Evolutionary conservation across 2,888 invertebrate species (phyloP), one percentile per base, ranked within the genome.

Genomic region (Ichneumon xanthorius): DNA sequence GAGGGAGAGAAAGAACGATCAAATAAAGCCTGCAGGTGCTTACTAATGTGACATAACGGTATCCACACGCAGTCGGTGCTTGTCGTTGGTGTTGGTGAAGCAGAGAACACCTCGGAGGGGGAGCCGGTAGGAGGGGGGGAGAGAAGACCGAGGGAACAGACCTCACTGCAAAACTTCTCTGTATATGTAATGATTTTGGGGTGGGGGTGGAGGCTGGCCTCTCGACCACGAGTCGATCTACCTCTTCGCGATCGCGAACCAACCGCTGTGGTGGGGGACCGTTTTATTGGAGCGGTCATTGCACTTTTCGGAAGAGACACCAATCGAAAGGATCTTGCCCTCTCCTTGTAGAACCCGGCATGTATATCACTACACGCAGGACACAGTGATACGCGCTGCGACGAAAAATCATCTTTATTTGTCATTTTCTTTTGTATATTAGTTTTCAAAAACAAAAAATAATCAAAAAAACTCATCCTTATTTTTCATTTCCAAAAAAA

Each of bases 31-130:
- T 90, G 91, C 92, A 92, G 92, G 92, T 92, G 93, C 91, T 91
- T 93, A 91, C 91, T 90, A 92, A 93, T 92, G 92, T 94, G 93
- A 94, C 93, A 93, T 93, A 94, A 93, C 94, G 94, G 94, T 92
- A 93, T 92, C 89, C 88, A 84, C 88, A 89, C 91, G 90, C 89
- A 89, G 89, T 91, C 88, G 89, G 88, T 88, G 89, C 22, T 88
- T 65, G 58, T 90, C 88, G 89, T 85, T 88, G 91, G 88, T 89
- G 90, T 70, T 53, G 37, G 68, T 30, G 67, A 48, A 76, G 78
- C 58, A 55, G 50, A 65, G 65, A 53, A 37, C 45, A 58, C 33
- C 33, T 30, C 48, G 63, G 67, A 19, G n/a, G 37, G 65, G 16
- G 37, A 33, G 61, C 75, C 71, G 72, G 50, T 70, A 40, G 63